Evolutionary conservation across 2,113 vertebrate species (phyloP).

Genomic region (Paradoxurus hermaphroditus): DNA sequence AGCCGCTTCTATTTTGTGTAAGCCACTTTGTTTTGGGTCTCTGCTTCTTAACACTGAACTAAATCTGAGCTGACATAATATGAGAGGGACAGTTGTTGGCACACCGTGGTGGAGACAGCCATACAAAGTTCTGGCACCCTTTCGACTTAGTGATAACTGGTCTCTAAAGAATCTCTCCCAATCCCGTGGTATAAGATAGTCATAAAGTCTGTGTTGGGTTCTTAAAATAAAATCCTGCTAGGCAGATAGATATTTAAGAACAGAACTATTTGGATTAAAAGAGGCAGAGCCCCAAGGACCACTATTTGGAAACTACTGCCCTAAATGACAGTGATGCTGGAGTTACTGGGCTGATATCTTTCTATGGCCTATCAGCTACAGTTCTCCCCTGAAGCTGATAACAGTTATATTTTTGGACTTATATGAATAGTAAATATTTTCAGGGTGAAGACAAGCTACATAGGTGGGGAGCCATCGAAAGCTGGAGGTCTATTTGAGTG

Average conservation of each 20-base stretch:
- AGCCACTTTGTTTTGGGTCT: not conserved
- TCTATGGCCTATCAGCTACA: not conserved
- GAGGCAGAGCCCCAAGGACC: not conserved
- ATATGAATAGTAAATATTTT: not conserved
- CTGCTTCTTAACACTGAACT: not conserved
- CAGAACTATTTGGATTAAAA: not conserved
- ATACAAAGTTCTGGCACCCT: not conserved
- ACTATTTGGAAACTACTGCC: not conserved
- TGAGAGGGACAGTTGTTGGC: not conserved
- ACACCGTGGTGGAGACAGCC: not conserved
- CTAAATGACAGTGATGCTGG: not conserved
- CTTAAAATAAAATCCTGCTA: slow-evolving; percentile 21
- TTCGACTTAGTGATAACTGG: not conserved
- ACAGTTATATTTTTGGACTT: not conserved
- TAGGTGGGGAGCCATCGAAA: too few relatives aligned
- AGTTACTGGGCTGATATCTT: not conserved
- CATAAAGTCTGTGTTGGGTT: not conserved
- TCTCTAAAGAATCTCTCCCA: not conserved
- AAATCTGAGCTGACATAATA: not conserved
- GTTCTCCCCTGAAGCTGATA: not conserved
- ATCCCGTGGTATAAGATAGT: not conserved
- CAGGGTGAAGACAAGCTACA: not conserved
- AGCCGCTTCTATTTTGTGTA: not conserved
- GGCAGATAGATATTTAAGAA: not conserved
- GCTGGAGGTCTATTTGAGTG: not conserved